Evolutionary conservation across 2,113 vertebrate genomes (phyloP), one percentile per base, ranked within the genome.

Genomic region (Gambusia affinis): DNA sequence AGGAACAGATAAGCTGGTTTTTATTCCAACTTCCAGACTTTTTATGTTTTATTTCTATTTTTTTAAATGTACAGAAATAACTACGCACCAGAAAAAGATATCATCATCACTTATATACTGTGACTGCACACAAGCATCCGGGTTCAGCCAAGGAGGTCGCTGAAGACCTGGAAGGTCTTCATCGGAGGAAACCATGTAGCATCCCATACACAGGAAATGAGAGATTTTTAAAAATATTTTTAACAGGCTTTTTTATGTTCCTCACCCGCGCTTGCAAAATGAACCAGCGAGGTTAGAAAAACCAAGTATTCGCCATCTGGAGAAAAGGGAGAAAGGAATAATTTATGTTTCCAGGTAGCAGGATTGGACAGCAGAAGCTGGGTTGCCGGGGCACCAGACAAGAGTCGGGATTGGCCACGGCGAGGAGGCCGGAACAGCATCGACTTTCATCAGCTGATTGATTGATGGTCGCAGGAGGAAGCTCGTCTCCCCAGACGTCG

Each of bases 121-220:
- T 73, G 75, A 78, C 73, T 64, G 47, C 60, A 72, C 67, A 69
- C 74, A 84, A 81, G 78, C 76, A 83, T 37, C 31, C 73, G 30
- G 28, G 39, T 65, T 75, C 60, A 68, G 66, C 81, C 78, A 0
- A 74, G 73, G 71, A 83, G 86, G 80, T 82, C 80, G 14, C 80
- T 79, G 83, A 87, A 83, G 89, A 72, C 77, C 67, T 82, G 73
- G 39, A 61, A 83, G 62, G 72, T 77, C 74, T 73, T 64, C 33
- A 73, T 75, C 37, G 76, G 15, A 47, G 75, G 67, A 62, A 84
- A 81, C 47, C 37, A 60, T 75, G 77, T 61, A 85, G 72, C 85
- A 80, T 81, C 83, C 31, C 73, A 64, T 75, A 75, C 78, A 70
- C 90, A 89, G 90, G 85, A 92, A 91, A 88, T 89, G 76, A 89